phyloP scores from a whole-genome alignment of 2,888 invertebrate species.

The Abscondita cerata region DNA sequence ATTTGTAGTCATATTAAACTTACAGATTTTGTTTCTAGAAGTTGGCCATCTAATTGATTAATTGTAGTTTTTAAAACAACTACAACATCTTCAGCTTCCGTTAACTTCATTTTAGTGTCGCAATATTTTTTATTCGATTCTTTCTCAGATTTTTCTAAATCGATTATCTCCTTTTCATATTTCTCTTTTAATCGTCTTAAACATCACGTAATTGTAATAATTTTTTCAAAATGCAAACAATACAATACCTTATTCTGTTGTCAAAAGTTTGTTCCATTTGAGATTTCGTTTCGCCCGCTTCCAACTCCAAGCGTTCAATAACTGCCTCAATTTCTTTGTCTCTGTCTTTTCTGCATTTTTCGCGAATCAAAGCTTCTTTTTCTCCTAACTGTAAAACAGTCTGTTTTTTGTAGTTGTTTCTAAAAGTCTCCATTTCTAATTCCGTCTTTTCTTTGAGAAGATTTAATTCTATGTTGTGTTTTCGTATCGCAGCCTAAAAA shows the following conservation, averaged over 20 bases:
- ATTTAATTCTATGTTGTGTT: slow-evolving; percentile 63
- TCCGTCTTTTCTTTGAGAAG: slow-evolving; percentile 67
- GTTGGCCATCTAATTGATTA: slow-evolving; percentile 71
- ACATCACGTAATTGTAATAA: too few species aligned
- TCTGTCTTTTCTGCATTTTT: slow-evolving; percentile 74
- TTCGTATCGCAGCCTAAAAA: slow-evolving; percentile 54
- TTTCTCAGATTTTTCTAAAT: slow-evolving; percentile 71
- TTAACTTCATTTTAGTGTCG: slow-evolving; percentile 69
- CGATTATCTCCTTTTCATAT: slow-evolving; percentile 73
- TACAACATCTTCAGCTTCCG: slow-evolving; percentile 70
- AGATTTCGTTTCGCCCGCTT: slow-evolving; percentile 65
- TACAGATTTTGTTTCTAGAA: slow-evolving; percentile 71
- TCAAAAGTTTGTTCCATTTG: slow-evolving; percentile 70
- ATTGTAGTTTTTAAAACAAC: slow-evolving; percentile 65
- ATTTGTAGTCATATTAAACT: slow-evolving; percentile 7
- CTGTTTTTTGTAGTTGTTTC: slow-evolving; percentile 67
- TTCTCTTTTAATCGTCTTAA: slow-evolving; percentile 76
- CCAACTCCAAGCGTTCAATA: slow-evolving; percentile 72
- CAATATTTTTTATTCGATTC: slow-evolving; percentile 71
- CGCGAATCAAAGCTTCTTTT: slow-evolving; percentile 72
- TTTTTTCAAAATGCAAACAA: too few species aligned
- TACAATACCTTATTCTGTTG: slow-evolving; percentile 54
- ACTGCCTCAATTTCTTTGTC: slow-evolving; percentile 81
- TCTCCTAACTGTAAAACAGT: slow-evolving; percentile 67
- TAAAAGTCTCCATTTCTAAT: slow-evolving; percentile 69